These are phyloP conservation scores for Mesembrinibis cayennensis DNA, from an alignment of 2,113 vertebrate species.

Conservation along the genomic window DNA sequence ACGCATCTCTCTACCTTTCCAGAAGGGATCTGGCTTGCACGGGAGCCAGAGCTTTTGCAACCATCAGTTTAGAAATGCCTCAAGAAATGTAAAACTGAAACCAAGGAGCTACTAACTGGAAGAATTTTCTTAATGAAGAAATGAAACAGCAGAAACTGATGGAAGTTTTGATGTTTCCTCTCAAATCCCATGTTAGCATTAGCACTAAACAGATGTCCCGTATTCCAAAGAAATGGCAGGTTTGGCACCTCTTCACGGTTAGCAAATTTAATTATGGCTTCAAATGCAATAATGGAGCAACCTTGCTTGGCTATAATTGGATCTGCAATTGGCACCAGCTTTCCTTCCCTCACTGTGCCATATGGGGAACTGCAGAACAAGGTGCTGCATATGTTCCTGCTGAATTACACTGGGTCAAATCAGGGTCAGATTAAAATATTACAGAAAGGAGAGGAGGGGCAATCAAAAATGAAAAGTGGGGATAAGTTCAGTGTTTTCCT, in stretches of 20 bases:
- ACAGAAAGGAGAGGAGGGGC: neutral
- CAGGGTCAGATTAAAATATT: conserved; percentile 13
- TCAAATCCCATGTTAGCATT: conserved; percentile 20
- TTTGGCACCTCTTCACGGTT: conserved; percentile 68
- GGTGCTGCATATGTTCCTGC: conserved; percentile 53
- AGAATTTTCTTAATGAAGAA: neutral
- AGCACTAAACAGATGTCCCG: conserved; percentile 71
- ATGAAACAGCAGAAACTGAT: neutral
- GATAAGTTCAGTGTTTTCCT: neutral
- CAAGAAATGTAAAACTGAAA: neutral
- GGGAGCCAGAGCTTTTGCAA: neutral
- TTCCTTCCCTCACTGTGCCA: conserved; percentile 62
- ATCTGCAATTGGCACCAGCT: conserved; percentile 67
- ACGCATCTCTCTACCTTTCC: rapidly evolving
- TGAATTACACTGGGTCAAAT: conserved; percentile 24
- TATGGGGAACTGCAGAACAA: conserved; percentile 62
- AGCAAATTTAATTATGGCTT: conserved; percentile 73
- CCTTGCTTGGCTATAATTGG: conserved; percentile 72
- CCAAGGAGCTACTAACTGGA: neutral
- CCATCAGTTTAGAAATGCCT: neutral
- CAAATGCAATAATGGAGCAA: conserved; percentile 74
- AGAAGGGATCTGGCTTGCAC: neutral
- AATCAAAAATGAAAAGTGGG: neutral
- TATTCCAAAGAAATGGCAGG: conserved; percentile 60
- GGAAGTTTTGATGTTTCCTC: conserved; percentile 12